phyloP scores from a whole-genome alignment of 2,888 invertebrate species.

The Mythimna lalbum region DNA sequence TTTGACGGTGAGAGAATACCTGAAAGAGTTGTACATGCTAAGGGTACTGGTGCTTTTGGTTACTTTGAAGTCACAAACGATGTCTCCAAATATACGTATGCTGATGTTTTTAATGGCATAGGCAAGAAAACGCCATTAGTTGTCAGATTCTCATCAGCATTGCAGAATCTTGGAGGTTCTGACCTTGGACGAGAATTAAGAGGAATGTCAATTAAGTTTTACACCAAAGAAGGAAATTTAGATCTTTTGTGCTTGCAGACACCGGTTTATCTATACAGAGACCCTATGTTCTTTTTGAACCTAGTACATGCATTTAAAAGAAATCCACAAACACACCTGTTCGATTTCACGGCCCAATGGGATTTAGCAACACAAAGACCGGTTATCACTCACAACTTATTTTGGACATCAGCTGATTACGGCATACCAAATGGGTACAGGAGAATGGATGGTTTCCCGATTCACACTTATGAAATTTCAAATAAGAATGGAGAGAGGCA shows the following conservation, averaged over 20 bases:
- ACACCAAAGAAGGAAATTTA: conserved; percentile 73
- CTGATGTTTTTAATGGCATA: conserved; percentile 90
- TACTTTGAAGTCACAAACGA: conserved; percentile 96
- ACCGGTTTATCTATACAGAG: conserved; percentile 89
- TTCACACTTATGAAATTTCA: conserved; percentile 96
- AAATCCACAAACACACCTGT: conserved; percentile 88
- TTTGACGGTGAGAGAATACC: conserved; percentile 95
- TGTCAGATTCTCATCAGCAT: conserved; percentile 89
- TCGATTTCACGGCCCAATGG: conserved; percentile 81
- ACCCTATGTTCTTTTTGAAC: conserved; percentile 88
- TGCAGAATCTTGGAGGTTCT: conserved; percentile 92
- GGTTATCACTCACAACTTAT: conserved; percentile 93
- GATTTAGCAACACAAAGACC: conserved; percentile 87
- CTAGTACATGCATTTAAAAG: conserved; percentile 86
- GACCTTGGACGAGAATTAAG: conserved; percentile 79
- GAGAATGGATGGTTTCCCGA: conserved; percentile 97
- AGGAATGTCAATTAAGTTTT: conserved; percentile 83
- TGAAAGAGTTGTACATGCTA: conserved; percentile 97
- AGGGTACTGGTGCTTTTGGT: conserved; percentile 96
- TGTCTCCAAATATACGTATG: conserved; percentile 91
- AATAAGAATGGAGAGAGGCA: conserved; percentile 92
- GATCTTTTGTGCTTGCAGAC: conserved; percentile 84
- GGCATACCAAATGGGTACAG: conserved; percentile 97
- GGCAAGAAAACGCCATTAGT: conserved; percentile 91
- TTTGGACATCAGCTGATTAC: conserved; percentile 95